Percentiles rank a stretch among this genome's conserved stretches.
phyloP scores from a whole-genome alignment of 2,888 invertebrate genomes.

The Nomada goodeniana region DNA sequence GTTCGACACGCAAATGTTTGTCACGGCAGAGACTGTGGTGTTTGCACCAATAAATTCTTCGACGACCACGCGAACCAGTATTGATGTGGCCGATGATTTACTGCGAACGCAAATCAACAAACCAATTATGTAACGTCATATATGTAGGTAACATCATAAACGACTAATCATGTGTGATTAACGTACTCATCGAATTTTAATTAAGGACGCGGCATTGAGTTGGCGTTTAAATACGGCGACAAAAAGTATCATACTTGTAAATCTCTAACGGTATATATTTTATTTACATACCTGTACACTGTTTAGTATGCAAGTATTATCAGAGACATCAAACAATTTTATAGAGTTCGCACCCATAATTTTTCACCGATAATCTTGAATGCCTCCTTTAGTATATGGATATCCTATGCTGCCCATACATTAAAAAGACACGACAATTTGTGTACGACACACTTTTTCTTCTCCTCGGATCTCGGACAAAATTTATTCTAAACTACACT shows the following conservation, averaged over 20 bases:
- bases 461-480: too few relatives aligned
- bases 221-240: slow-evolving; percentile 18
- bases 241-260: slow-evolving; percentile 5
- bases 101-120: slow-evolving; percentile 9
- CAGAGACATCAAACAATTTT: too few relatives aligned
- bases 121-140: slow-evolving; percentile 9
- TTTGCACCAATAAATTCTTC: slow-evolving; percentile 38
- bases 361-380: too few relatives aligned
- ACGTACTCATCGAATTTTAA: background rate
- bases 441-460: too few relatives aligned
- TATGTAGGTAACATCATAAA: slow-evolving; percentile 18
- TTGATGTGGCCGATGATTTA: slow-evolving; percentile 41
- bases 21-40: background rate
- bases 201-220: background rate
- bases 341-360: too few relatives aligned
- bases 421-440: too few relatives aligned
- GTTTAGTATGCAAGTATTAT: background rate
- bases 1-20: background rate
- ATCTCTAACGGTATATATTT: slow-evolving; percentile 2
- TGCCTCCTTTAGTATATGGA: too few relatives aligned
- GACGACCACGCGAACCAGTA: slow-evolving; percentile 34
- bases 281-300: slow-evolving; percentile 18
- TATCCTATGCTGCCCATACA: too few relatives aligned
- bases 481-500: too few relatives aligned
- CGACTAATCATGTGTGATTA: background rate